These are phyloP conservation scores for Mus caroli DNA, from an alignment of 2,797 vertebrate species.

Conservation along the genomic window DNA sequence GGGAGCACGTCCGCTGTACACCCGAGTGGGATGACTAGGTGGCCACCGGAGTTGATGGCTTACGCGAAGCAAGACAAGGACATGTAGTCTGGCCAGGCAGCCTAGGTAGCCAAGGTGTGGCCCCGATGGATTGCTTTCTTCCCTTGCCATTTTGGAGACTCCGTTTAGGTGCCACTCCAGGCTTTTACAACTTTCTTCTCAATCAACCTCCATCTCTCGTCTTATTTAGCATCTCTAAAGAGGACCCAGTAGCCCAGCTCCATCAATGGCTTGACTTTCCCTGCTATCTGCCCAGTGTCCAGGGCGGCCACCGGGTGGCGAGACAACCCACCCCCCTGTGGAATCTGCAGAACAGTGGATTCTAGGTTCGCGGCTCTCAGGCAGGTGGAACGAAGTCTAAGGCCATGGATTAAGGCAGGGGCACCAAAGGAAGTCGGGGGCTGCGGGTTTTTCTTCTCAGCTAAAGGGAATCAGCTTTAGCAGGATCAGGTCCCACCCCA, in stretches of 20 bases:
- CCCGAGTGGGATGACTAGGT: not conserved
- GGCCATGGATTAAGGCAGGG: not conserved
- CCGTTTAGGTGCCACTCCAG: not conserved
- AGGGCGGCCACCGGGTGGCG: conserved; percentile 4
- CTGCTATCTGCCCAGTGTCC: not conserved
- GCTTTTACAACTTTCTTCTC: conserved; percentile 30
- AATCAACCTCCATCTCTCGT: not conserved
- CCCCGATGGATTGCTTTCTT: not conserved
- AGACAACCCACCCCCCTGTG: not conserved
- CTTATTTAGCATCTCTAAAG: not conserved
- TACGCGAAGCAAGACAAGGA: not conserved
- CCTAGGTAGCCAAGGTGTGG: conserved; percentile 5
- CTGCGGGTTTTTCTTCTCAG: not conserved
- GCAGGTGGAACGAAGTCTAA: conserved; percentile 64
- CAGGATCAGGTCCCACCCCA: not conserved
- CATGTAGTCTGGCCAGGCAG: not conserved
- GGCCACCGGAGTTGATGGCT: not conserved
- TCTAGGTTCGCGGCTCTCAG: not conserved
- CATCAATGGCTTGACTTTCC: not conserved
- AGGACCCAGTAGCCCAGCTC: not conserved
- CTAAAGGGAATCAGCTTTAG: not conserved
- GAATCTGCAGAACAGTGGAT: not conserved
- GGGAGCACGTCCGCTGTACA: not conserved
- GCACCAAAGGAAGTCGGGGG: not conserved
- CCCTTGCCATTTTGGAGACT: not conserved